Percentiles rank a stretch among this genome's conserved stretches.
phyloP scores from a whole-genome alignment of 2,888 invertebrate species.

The Sipha maydis region DNA sequence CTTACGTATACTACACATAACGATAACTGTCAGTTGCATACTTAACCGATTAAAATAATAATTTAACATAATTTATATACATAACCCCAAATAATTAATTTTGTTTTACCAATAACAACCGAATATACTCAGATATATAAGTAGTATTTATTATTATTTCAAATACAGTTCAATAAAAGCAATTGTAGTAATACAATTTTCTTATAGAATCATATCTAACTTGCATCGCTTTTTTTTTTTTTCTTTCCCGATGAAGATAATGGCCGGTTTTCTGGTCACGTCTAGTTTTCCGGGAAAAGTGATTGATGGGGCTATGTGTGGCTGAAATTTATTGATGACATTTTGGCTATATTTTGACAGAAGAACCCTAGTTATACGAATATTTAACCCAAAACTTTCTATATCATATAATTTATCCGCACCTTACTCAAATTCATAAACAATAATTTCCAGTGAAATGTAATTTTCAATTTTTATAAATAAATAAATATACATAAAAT shows the following conservation, averaged over 20 bases:
- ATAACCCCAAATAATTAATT: too few species aligned
- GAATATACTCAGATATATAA: too few species aligned
- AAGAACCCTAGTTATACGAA: conserved; percentile 44
- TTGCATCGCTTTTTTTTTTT: conserved; percentile 5
- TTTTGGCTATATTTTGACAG: conserved; percentile 58
- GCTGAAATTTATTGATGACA: conserved; percentile 60
- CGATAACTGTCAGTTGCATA: too few species aligned
- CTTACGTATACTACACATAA: too few species aligned
- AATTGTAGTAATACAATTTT: conserved; percentile 26
- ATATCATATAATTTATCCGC: conserved; percentile 49
- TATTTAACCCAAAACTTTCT: conserved; percentile 60
- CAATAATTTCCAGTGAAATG: conserved; percentile 10
- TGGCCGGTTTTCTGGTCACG: conserved; percentile 59
- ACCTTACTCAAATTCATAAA: conserved; percentile 32
- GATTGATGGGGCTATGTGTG: conserved; percentile 58
- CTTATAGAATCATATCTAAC: conserved; percentile 29
- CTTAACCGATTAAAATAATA: too few species aligned
- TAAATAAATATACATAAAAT: too few species aligned
- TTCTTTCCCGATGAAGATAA: background rate
- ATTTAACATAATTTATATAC: too few species aligned
- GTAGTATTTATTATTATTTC: background rate
- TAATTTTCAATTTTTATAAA: conserved; percentile 14
- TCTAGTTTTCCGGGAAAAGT: conserved; percentile 39
- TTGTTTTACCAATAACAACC: background rate
- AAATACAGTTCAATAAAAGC: background rate